A percentile compares a stretch with the other conserved stretches of the same genome.
These are phyloP conservation scores for Macroteleia sp. DNA, from an alignment of 2,888 invertebrate genomes.

Conservation along the genomic window DNA sequence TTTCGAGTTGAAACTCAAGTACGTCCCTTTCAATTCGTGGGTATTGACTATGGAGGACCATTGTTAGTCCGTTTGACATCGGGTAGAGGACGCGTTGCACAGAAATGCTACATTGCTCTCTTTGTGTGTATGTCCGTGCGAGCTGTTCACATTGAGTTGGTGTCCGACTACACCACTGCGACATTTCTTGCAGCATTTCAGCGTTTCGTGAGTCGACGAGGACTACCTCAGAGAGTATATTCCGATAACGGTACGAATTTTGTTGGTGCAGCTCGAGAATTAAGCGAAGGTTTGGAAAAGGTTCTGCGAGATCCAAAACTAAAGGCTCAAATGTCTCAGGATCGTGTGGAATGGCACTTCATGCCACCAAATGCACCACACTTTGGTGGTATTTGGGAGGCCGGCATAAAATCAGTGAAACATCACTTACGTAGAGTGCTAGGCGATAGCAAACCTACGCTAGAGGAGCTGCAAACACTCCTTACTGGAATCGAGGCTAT, in stretches of 20 bases:
- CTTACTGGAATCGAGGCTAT: not conserved
- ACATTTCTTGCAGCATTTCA: not conserved
- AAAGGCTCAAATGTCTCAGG: not conserved
- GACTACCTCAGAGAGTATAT: not conserved
- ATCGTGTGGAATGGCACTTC: not conserved
- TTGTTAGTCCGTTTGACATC: too few relatives aligned
- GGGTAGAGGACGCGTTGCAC: not conserved
- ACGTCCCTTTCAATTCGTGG: not conserved
- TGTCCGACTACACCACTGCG: not conserved
- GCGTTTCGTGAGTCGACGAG: not conserved
- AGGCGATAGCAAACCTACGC: not conserved
- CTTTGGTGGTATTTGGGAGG: slow-evolving; percentile 9
- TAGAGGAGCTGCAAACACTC: not conserved
- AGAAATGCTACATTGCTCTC: not conserved
- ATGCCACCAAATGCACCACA: not conserved
- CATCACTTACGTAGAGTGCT: not conserved
- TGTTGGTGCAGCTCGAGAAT: not conserved
- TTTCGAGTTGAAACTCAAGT: too few relatives aligned
- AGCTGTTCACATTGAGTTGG: too few relatives aligned
- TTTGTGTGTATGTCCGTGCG: too few relatives aligned
- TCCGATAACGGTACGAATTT: not conserved
- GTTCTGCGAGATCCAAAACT: not conserved
- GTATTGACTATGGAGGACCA: not conserved
- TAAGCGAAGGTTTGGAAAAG: not conserved
- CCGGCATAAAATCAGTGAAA: not conserved